Percentiles rank a stretch among this genome's conserved stretches.
These are phyloP conservation scores for Pocillopora meandrina DNA, from an alignment of 92 coral and sea anemone species.

Conservation along the genomic window DNA sequence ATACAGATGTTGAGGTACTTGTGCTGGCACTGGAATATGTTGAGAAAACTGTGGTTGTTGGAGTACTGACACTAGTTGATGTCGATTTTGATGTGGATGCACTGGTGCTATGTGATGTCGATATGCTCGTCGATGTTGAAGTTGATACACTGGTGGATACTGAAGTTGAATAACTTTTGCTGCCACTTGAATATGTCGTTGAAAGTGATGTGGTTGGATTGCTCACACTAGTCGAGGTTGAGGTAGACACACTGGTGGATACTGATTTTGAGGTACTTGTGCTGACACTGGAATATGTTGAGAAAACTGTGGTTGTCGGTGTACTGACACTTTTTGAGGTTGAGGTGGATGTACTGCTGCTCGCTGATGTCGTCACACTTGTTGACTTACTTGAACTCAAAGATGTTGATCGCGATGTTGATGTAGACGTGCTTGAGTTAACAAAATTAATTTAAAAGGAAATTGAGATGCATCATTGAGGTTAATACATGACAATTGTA, in stretches of 20 bases:
- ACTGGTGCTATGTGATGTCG: neutral
- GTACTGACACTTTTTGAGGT: neutral
- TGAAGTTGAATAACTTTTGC: neutral
- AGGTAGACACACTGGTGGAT: slow-evolving; percentile 23
- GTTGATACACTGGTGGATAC: slow-evolving; percentile 33
- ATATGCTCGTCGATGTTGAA: neutral
- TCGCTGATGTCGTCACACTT: neutral
- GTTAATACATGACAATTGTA: too few species aligned
- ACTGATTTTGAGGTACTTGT: slow-evolving; percentile 9
- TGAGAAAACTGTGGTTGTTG: neutral
- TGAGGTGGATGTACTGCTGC: neutral
- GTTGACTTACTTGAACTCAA: neutral
- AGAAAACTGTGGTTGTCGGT: neutral
- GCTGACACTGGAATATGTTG: neutral
- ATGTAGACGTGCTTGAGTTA: neutral
- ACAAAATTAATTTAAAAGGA: neutral
- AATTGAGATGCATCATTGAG: too few species aligned
- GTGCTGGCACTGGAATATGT: slow-evolving; percentile 5
- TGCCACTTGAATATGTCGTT: neutral
- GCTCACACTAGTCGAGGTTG: slow-evolving; percentile 33
- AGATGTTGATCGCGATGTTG: neutral
- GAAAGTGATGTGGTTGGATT: neutral
- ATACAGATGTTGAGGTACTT: neutral
- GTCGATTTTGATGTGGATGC: slow-evolving; percentile 5
- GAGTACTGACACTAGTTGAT: slow-evolving; percentile 32